Percentiles rank a stretch among this genome's conserved stretches.
Evolutionary conservation across 2,113 vertebrate species (phyloP).

Genomic region (Podocnemis expansa): DNA sequence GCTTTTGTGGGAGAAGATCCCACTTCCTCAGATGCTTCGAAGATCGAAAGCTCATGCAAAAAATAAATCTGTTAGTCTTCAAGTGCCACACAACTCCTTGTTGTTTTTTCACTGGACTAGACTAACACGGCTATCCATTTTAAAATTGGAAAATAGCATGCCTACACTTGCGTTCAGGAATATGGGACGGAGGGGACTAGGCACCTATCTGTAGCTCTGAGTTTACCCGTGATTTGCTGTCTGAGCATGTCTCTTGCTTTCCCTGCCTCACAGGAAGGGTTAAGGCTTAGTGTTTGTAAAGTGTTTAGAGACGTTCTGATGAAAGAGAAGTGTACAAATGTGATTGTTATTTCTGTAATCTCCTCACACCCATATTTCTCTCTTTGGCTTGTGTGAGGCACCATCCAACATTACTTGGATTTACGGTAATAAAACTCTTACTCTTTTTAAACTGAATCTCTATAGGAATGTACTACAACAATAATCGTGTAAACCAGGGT

Average conservation of each 20-base stretch:
- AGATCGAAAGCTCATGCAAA: no score
- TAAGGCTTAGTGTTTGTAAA: not conserved
- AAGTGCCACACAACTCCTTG: no score
- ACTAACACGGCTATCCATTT: no score
- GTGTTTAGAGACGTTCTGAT: not conserved
- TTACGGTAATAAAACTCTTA: constrained; percentile 6
- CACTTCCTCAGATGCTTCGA: no score
- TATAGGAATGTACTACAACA: constrained; percentile 13
- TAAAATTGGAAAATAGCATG: no score
- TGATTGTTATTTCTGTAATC: not conserved
- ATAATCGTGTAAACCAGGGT: not conserved
- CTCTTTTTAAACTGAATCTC: not conserved
- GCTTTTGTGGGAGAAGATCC: no score
- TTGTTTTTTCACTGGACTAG: no score
- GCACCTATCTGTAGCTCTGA: not conserved
- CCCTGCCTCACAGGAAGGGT: not conserved
- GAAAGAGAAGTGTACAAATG: not conserved
- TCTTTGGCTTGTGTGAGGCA: constrained; percentile 7
- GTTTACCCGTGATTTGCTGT: not conserved
- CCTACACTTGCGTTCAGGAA: not conserved
- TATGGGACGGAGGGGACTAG: not conserved
- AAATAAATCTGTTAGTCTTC: no score
- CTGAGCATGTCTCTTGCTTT: not conserved
- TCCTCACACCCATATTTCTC: not conserved
- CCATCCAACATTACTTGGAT: not conserved